Base-by-base conservation (phyloP, 2,113 vertebrate genomes). In the Hemicordylus capensis region DNA sequence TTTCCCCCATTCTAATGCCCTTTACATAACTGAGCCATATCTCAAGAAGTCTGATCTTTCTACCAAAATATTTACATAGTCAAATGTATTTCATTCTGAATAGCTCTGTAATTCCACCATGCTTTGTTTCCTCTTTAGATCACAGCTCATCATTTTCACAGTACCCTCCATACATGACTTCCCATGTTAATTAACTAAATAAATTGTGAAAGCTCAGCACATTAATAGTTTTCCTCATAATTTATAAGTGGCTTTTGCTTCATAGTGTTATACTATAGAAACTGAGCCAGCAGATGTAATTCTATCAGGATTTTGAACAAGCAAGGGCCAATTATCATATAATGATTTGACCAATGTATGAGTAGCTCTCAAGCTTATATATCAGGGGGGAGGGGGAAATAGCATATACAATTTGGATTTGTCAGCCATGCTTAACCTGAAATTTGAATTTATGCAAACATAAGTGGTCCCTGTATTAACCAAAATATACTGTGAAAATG, bases 61-160 rank as follows among this genome's bases (percentile, higher is more conserved):
- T 83, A 70, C n/a, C 83, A 75, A 86, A 87, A 84, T 54, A 81
- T 75, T 90, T 93, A 74, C 81, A 84, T 54, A 75, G 59, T 31
- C 81, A 88, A 66, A 81, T 78, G 26, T 80, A 5, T 54, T 44
- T 17, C 14, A 1, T n/a, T 84, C 44, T 54, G 7, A 83, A 88
- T 85, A 79, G 8, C 56, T 54, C 20, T 20, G 15, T 67, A n/a
- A 37, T 22, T 77, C 72, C 70, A 81, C 0, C 3, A 5, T 78
- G 64, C 67, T 87, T 83, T 87, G 74, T 78, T 83, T 78, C 58
- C 74, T 14, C 44, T 37, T 83, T 34, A 83, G 64, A 83, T 51
- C 56, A 77, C 39, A 54, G 34, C 2, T 91, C 64, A 72, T 91
- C 56, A 82, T 82, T 82, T 81, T 51, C 14, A 59, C 6, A 81